Conservation (phyloP, 1,140 invertebrate species). For the Drosophila willistoni region DNA sequence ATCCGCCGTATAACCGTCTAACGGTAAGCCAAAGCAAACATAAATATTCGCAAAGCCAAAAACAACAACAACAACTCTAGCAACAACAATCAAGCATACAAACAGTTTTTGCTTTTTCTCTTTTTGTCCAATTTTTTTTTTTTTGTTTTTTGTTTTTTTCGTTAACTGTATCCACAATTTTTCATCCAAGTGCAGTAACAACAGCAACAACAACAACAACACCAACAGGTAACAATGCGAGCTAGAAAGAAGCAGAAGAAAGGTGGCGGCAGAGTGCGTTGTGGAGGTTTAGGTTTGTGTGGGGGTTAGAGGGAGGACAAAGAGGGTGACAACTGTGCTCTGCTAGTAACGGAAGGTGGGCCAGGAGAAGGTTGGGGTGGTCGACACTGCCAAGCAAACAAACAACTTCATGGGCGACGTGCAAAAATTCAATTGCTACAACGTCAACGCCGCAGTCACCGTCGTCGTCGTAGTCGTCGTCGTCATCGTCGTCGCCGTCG, state of each 20-base stretch:
- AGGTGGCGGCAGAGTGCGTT: not conserved
- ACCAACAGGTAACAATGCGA: conserved; percentile 7
- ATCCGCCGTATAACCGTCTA: conserved; percentile 78
- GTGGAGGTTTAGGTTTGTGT: not conserved
- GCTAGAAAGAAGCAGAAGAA: not conserved
- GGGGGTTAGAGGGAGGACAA: no score
- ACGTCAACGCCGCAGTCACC: conserved; percentile 47
- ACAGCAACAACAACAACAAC: conserved; percentile 27
- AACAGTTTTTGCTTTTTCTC: conserved; percentile 57
- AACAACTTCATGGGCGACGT: conserved; percentile 81
- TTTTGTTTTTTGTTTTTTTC: conserved; percentile 51
- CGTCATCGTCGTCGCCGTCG: conserved; percentile 31
- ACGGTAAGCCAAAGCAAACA: conserved; percentile 79
- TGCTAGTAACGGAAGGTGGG: not conserved
- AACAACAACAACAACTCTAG: conserved; percentile 43
- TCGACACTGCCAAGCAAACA: conserved; percentile 72
- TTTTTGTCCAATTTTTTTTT: conserved; percentile 17
- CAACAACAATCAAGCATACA: conserved; percentile 63
- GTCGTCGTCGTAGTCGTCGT: conserved; percentile 30
- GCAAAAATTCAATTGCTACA: conserved; percentile 82
- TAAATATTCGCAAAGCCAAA: conserved; percentile 66
- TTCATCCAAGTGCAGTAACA: conserved; percentile 66
- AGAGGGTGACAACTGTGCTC: not conserved
- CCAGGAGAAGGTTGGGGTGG: conserved; percentile 18
- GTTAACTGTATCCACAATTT: conserved; percentile 77